These are phyloP conservation scores for Pilophorus perplexus DNA, from an alignment of 2,888 invertebrate genomes.

Conservation along the genomic window DNA sequence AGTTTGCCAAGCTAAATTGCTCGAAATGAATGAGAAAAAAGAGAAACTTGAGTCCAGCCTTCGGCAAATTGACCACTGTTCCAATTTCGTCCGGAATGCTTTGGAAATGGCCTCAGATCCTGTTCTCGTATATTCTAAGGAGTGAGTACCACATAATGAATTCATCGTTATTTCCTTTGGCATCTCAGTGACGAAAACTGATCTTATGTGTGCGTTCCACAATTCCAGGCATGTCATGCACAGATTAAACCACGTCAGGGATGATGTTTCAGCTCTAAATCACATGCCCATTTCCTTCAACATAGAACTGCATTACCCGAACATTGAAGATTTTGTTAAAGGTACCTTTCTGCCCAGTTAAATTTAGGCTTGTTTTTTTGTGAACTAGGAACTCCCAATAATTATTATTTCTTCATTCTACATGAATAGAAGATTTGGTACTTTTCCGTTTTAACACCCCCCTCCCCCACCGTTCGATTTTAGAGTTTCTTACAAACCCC, in stretches of 20 bases:
- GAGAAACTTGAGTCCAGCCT: constrained; percentile 73
- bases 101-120: constrained; percentile 78
- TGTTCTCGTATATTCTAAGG: constrained; percentile 79
- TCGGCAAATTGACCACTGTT: constrained; percentile 83
- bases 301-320: constrained; percentile 25
- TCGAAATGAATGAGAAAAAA: constrained; percentile 79
- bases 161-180: neutral
- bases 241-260: constrained; percentile 16
- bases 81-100: constrained; percentile 76
- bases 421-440: too few relatives aligned
- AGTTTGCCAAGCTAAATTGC: constrained; percentile 72
- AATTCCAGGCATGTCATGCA: constrained; percentile 28
- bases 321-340: constrained; percentile 30
- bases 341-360: constrained; percentile 6
- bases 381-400: neutral
- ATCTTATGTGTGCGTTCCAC: too few relatives aligned
- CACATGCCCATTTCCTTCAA: constrained; percentile 8
- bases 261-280: constrained; percentile 1
- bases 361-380: neutral
- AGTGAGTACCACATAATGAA: constrained; percentile 56
- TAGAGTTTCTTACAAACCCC: too few relatives aligned
- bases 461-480: too few relatives aligned
- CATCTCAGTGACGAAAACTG: too few relatives aligned
- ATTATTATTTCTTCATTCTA: neutral
- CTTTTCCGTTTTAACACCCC: too few relatives aligned